Evolutionary conservation across 2,797 vertebrate genomes (phyloP).

Genomic region (Prionace glauca): DNA sequence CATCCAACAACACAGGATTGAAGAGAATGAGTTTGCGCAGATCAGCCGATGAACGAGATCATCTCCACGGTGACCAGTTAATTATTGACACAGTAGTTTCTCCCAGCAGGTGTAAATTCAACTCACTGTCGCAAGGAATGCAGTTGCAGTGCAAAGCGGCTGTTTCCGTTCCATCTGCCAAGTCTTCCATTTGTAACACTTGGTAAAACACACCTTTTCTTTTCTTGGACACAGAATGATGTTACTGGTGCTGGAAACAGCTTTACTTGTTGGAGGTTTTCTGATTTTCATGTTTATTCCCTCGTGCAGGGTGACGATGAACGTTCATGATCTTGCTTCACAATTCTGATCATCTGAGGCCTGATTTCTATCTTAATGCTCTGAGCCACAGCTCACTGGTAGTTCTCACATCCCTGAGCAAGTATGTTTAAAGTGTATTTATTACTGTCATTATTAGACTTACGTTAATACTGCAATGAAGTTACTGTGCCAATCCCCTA

Average conservation of each 20-base stretch:
- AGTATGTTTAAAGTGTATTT: neutral
- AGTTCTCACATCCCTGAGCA: neutral
- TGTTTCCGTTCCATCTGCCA: neutral
- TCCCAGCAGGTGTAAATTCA: slow-evolving; percentile 20
- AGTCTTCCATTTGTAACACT: slow-evolving; percentile 12
- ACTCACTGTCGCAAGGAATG: slow-evolving; percentile 23
- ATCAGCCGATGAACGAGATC: slow-evolving; percentile 26
- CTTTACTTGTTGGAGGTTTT: neutral
- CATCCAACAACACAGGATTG: neutral
- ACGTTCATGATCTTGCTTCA: neutral
- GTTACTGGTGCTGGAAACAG: too few relatives aligned
- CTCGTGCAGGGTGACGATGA: neutral
- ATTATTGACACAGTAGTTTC: slow-evolving; percentile 31
- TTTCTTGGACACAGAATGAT: neutral
- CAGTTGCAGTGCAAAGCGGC: neutral
- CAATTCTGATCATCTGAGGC: neutral
- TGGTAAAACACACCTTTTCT: neutral
- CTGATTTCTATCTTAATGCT: neutral
- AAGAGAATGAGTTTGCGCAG: slow-evolving; percentile 19
- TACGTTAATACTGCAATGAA: too few relatives aligned
- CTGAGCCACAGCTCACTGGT: neutral
- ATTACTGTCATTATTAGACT: too few relatives aligned
- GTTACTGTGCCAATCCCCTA: too few relatives aligned
- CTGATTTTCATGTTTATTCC: neutral
- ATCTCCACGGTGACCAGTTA: slow-evolving; percentile 31